phyloP scores from a whole-genome alignment of 2,113 vertebrate species.

The Numida meleagris region DNA sequence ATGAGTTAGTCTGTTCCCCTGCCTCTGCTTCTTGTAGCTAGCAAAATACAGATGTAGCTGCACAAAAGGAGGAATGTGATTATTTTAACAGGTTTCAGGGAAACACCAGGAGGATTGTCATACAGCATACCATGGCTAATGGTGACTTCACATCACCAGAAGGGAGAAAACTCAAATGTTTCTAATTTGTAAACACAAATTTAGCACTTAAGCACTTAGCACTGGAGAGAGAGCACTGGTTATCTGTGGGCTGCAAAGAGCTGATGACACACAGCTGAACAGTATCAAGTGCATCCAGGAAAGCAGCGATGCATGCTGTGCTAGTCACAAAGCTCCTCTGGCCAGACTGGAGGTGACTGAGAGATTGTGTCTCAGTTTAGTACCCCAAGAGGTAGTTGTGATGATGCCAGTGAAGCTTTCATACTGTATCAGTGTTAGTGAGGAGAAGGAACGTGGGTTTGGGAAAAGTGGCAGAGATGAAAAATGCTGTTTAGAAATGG shows the following conservation, averaged over 20 bases:
- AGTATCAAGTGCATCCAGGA: neutral
- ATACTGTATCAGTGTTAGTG: neutral
- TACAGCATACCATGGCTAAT: neutral
- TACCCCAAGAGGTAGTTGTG: neutral
- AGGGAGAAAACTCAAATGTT: neutral
- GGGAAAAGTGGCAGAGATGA: neutral
- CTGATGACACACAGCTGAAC: neutral
- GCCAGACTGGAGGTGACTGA: neutral
- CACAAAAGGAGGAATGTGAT: neutral
- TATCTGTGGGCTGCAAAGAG: neutral
- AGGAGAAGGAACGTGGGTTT: neutral
- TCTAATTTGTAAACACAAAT: neutral
- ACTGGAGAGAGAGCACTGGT: neutral
- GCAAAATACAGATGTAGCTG: neutral
- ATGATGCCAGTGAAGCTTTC: neutral
- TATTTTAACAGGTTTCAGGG: neutral
- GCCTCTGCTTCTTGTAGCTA: neutral
- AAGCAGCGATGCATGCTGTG: fast-evolving
- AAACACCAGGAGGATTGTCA: neutral
- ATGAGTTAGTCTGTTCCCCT: neutral
- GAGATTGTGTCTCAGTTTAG: neutral
- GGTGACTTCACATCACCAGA: neutral
- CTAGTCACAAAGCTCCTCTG: neutral
- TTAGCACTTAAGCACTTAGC: neutral
- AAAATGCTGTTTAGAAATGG: conserved; percentile 62